Evolutionary conservation across 2,113 vertebrate genomes (phyloP).

Genomic region (Mixornis gularis): DNA sequence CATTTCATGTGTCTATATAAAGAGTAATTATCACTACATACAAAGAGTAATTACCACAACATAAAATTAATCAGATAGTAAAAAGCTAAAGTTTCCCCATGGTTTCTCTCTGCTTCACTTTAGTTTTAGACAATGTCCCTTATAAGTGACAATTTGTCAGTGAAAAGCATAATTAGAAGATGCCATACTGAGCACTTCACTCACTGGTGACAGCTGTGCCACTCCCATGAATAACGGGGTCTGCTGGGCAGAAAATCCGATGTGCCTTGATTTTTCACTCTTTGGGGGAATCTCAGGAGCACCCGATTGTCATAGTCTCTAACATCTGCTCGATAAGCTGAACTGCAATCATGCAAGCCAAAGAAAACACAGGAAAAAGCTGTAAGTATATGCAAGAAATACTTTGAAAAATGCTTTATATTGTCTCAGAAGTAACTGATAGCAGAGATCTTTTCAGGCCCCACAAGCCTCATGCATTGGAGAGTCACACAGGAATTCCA

Average conservation of each 20-base stretch:
- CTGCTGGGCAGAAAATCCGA: conserved; percentile 92
- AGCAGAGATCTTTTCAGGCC: background rate
- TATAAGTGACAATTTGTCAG: background rate
- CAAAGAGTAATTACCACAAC: background rate
- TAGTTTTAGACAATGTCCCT: background rate
- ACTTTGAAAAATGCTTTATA: background rate
- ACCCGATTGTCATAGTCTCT: conserved; percentile 91
- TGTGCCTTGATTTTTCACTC: conserved; percentile 96
- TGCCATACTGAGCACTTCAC: conserved; percentile 55
- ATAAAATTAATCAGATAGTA: background rate
- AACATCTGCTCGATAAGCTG: conserved; percentile 75
- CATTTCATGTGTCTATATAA: background rate
- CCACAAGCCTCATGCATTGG: background rate
- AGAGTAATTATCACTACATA: background rate
- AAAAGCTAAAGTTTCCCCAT: background rate
- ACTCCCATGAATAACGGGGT: conserved; percentile 94
- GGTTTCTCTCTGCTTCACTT: background rate
- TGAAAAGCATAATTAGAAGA: background rate
- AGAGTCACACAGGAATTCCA: background rate
- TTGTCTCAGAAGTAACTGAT: background rate
- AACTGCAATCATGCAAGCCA: conserved; percentile 67
- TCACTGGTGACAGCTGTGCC: conserved; percentile 98
- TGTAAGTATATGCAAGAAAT: background rate
- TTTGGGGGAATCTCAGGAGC: conserved; percentile 89
- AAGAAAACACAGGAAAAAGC: background rate